Conservation (phyloP, 37 sponge, comb jelly and placozoan genomes). For the Mnemiopsis leidyi region DNA sequence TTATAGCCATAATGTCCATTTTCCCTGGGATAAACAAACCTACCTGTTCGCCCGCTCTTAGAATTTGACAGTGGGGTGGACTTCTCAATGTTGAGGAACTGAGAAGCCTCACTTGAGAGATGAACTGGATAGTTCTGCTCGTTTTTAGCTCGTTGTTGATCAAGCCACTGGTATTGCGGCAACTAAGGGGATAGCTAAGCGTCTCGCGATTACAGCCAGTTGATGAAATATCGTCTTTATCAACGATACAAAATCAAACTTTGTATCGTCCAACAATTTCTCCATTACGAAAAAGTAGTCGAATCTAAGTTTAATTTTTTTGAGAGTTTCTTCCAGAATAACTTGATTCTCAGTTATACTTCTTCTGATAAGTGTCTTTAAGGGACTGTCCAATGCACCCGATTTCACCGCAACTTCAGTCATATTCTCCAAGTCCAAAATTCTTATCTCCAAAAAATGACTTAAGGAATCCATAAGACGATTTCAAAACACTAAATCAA, state of each 20-base stretch:
- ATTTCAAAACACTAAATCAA: too few relatives aligned
- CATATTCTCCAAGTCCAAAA: background rate
- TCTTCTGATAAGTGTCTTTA: background rate
- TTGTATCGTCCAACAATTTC: background rate
- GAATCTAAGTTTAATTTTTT: background rate
- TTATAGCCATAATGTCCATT: background rate
- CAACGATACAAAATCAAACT: background rate
- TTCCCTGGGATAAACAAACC: background rate
- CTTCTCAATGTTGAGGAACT: constrained; percentile 1
- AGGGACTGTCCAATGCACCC: background rate
- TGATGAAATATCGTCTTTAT: background rate
- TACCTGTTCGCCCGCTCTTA: too few relatives aligned
- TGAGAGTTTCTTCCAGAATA: background rate
- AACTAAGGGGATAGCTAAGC: background rate
- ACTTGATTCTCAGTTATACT: background rate
- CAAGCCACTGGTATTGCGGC: constrained; percentile 19
- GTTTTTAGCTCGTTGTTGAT: background rate
- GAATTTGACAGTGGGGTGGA: too few relatives aligned
- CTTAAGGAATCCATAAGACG: too few relatives aligned
- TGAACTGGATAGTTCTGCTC: constrained; percentile 8
- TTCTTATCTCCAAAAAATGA: too few relatives aligned
- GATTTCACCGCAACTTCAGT: constrained; percentile 16
- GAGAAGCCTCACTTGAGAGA: constrained; percentile 20
- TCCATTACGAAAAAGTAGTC: background rate
- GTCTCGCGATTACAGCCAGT: background rate